A percentile compares a stretch with the other conserved stretches of the same genome.
These are phyloP conservation scores for Channa striata DNA, from an alignment of 2,797 vertebrate species.

Conservation along the genomic window DNA sequence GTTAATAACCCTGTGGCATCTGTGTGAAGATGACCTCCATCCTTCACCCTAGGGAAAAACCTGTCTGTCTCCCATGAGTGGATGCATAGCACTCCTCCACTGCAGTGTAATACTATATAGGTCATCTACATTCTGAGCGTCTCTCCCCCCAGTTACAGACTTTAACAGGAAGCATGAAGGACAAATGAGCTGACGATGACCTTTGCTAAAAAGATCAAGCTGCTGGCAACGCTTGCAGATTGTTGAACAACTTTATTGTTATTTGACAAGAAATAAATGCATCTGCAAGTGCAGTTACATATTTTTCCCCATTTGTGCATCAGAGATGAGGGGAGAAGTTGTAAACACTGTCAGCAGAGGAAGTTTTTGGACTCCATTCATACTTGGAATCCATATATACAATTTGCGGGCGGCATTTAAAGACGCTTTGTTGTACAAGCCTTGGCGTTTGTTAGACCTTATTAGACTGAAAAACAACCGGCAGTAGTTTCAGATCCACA, in stretches of 20 bases:
- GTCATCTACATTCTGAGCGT: conserved; percentile 81
- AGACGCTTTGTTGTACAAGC: conserved; percentile 8
- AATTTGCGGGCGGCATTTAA: neutral
- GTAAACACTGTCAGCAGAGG: conserved; percentile 41
- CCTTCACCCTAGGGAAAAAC: conserved; percentile 43
- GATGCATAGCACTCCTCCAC: conserved; percentile 52
- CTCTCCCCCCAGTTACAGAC: conserved; percentile 67
- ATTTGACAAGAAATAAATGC: too few species aligned
- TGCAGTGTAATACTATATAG: conserved; percentile 83
- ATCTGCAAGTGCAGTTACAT: conserved; percentile 16
- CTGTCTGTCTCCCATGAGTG: conserved; percentile 44
- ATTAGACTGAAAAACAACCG: neutral
- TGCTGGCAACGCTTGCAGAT: too few species aligned
- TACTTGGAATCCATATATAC: conserved; percentile 1
- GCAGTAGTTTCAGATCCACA: neutral
- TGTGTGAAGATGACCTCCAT: conserved; percentile 42
- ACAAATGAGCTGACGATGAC: conserved; percentile 78
- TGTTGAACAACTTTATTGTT: too few species aligned
- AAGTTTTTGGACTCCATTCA: conserved; percentile 36
- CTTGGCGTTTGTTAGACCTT: neutral
- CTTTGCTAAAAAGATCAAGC: conserved; percentile 37
- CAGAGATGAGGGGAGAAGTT: conserved; percentile 21
- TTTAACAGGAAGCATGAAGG: conserved; percentile 83
- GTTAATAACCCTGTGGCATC: conserved; percentile 38
- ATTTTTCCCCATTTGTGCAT: conserved; percentile 13